phyloP scores from a whole-genome alignment of 2,888 invertebrate genomes.

The Drosophila algonquin region DNA sequence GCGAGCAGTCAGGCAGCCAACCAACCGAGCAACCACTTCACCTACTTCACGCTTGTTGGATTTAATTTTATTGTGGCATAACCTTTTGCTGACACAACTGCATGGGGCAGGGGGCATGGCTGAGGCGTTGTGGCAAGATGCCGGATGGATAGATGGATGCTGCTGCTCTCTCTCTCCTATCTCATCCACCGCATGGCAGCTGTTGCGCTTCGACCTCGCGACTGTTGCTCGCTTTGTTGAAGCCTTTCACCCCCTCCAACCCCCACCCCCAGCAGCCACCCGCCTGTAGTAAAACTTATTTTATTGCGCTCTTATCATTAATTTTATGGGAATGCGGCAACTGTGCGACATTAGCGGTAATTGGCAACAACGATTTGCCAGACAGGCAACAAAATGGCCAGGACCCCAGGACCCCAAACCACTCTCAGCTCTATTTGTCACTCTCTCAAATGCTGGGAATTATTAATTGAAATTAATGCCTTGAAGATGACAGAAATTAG shows the following conservation, averaged over 20 bases:
- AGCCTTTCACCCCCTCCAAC: neutral
- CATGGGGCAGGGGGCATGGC: conserved; percentile 16
- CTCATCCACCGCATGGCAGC: conserved; percentile 16
- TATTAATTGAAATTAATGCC: conserved; percentile 29
- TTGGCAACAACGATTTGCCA: conserved; percentile 63
- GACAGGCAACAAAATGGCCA: conserved; percentile 27
- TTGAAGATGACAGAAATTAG: neutral
- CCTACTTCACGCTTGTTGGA: conserved; percentile 77
- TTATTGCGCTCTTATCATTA: conserved; percentile 78
- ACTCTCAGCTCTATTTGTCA: conserved; percentile 48
- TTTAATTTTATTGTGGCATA: conserved; percentile 78
- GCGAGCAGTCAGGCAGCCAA: conserved; percentile 19
- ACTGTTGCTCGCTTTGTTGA: conserved; percentile 26
- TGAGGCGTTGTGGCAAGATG: conserved; percentile 6
- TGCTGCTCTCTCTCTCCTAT: conserved; percentile 18
- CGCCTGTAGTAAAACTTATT: conserved; percentile 70
- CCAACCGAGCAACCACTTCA: conserved; percentile 53
- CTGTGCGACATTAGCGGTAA: conserved; percentile 78
- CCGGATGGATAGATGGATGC: conserved; percentile 24
- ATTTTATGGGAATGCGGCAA: conserved; percentile 78
- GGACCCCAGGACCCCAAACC: conserved; percentile 20
- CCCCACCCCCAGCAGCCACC: conserved; percentile 5
- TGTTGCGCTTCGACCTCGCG: conserved; percentile 35
- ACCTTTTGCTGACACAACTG: conserved; percentile 63
- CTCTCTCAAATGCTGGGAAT: neutral